Percentiles rank a stretch among this genome's conserved stretches.
Evolutionary conservation across 2,113 vertebrate species (phyloP).

Genomic region (Psophia crepitans): DNA sequence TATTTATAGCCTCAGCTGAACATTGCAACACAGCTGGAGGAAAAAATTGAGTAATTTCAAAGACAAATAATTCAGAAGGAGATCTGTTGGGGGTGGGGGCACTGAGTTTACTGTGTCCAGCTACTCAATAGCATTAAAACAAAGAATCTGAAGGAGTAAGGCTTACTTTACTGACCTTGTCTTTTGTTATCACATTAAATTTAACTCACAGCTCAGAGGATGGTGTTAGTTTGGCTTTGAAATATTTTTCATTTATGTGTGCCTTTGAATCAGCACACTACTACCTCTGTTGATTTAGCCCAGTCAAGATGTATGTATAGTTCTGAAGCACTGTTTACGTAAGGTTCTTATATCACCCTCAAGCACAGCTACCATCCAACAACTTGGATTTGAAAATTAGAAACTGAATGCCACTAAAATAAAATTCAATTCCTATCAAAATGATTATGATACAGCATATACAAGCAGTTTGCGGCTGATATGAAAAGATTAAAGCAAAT

Average conservation of each 20-base stretch:
- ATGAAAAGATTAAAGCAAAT: constrained; percentile 69
- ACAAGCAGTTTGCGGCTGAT: constrained; percentile 63
- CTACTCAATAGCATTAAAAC: constrained; percentile 24
- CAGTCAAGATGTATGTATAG: constrained; percentile 29
- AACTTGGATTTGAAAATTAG: constrained; percentile 47
- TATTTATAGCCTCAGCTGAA: constrained; percentile 27
- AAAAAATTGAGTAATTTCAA: constrained; percentile 50
- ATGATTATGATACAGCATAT: constrained; percentile 43
- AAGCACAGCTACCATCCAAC: constrained; percentile 41
- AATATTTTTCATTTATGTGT: constrained; percentile 67
- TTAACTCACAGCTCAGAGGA: constrained; percentile 11
- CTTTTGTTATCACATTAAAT: constrained; percentile 40
- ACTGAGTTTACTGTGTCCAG: background rate
- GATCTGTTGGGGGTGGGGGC: background rate
- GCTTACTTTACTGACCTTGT: constrained; percentile 25
- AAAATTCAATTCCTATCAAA: constrained; percentile 30
- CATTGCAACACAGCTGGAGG: constrained; percentile 29
- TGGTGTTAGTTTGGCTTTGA: constrained; percentile 46
- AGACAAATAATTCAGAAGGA: constrained; percentile 35
- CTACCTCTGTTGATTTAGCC: constrained; percentile 59
- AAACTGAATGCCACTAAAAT: constrained; percentile 32
- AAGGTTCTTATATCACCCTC: constrained; percentile 44
- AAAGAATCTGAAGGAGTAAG: background rate
- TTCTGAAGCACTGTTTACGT: constrained; percentile 55
- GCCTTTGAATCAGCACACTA: constrained; percentile 62